Conservation (phyloP, 2,888 invertebrate genomes). For the Clistopyga incitator region DNA sequence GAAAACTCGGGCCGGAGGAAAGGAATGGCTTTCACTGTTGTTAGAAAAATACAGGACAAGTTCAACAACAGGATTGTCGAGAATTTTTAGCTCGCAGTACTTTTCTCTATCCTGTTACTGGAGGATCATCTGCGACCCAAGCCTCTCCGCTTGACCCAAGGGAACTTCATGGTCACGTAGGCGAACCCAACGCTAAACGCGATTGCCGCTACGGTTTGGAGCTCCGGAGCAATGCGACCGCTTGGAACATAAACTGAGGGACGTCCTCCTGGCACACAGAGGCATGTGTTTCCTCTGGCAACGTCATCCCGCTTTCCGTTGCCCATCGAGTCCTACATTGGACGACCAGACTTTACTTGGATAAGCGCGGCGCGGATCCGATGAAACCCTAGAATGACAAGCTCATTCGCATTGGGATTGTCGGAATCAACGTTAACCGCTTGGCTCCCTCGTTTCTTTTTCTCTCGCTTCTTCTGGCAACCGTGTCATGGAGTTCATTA, state of each 20-base stretch:
- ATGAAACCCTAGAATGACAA: slow-evolving; percentile 39
- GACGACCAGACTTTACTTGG: slow-evolving; percentile 11
- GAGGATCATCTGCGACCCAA: neutral
- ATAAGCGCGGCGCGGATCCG: neutral
- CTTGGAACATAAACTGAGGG: slow-evolving; percentile 11
- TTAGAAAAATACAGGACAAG: slow-evolving; percentile 6
- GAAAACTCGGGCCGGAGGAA: neutral
- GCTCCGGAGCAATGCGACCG: neutral
- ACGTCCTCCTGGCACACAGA: slow-evolving; percentile 6
- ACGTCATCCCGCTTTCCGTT: neutral
- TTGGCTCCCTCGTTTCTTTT: neutral
- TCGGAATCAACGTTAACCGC: neutral
- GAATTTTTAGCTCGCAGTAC: neutral
- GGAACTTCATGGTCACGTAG: slow-evolving; percentile 1
- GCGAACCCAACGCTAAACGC: neutral
- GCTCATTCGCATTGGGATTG: slow-evolving; percentile 39
- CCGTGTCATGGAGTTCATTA: neutral
- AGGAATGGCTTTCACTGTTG: neutral
- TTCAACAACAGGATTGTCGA: slow-evolving; percentile 29
- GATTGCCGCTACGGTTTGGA: neutral
- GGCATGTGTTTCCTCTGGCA: slow-evolving; percentile 7
- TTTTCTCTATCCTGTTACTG: neutral
- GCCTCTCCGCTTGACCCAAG: neutral
- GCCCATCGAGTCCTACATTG: neutral
- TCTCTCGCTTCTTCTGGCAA: neutral